A percentile compares a stretch with the other conserved stretches of the same genome.
phyloP scores from a whole-genome alignment of 1,140 invertebrate genomes.

The Heliconius hermathena region DNA sequence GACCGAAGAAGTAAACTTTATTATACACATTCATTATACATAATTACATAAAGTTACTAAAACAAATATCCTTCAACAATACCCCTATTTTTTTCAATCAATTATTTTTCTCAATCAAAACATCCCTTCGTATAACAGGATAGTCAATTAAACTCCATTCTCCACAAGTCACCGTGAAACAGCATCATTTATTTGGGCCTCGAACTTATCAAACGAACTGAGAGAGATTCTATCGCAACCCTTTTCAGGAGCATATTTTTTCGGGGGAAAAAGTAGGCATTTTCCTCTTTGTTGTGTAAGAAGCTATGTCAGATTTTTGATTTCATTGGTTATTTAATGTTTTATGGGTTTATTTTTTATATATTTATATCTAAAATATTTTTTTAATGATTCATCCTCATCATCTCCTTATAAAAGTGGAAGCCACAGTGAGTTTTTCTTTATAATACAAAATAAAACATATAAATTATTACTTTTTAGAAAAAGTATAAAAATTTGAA shows the following conservation, averaged over 20 bases:
- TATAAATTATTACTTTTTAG: too few species aligned
- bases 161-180: constrained; percentile 22
- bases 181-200: constrained; percentile 25
- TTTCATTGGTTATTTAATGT: too few species aligned
- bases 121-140: not conserved
- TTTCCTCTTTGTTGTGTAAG: constrained; percentile 3
- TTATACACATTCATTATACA: too few species aligned
- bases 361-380: too few species aligned
- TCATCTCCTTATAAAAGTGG: too few species aligned
- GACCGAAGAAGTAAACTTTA: too few species aligned
- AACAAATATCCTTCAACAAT: not conserved
- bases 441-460: too few species aligned
- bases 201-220: constrained; percentile 36
- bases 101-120: not conserved
- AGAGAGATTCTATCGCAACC: constrained; percentile 33
- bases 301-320: not conserved
- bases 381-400: too few species aligned
- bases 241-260: constrained; percentile 15
- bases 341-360: too few species aligned
- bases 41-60: not conserved
- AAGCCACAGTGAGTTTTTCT: too few species aligned
- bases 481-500: too few species aligned
- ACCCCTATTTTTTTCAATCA: too few species aligned
- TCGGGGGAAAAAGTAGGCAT: not conserved
- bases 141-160: constrained; percentile 15